phyloP scores from a whole-genome alignment of 2,113 vertebrate genomes.

The Tringa solitaria region DNA sequence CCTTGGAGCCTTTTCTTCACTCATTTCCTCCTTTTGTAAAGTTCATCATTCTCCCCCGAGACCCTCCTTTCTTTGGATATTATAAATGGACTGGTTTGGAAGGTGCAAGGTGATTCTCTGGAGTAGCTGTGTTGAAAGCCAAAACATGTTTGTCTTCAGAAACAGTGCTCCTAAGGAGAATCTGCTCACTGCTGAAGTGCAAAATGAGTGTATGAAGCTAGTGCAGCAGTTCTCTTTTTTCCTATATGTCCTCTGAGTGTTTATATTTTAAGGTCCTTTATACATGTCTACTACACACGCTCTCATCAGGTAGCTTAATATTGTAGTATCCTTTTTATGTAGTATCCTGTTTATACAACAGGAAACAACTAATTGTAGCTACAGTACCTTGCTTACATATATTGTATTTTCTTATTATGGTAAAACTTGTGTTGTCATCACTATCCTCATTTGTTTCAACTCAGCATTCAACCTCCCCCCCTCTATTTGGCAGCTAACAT shows the following conservation, averaged over 20 bases:
- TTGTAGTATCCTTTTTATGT: not conserved
- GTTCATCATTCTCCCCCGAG: accelerated
- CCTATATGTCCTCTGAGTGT: not conserved
- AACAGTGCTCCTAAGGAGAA: not conserved
- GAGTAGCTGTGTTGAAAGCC: constrained; percentile 14
- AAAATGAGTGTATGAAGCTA: not conserved
- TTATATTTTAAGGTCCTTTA: not conserved
- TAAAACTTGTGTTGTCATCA: not conserved
- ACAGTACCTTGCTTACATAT: not conserved
- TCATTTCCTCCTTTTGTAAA: not conserved
- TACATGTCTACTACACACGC: too few relatives aligned
- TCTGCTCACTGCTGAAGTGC: not conserved
- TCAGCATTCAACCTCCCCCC: not conserved
- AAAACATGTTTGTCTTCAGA: not conserved
- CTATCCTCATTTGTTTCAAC: not conserved
- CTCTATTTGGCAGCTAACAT: not conserved
- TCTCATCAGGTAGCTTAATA: not conserved
- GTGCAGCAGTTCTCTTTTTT: not conserved
- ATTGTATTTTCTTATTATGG: not conserved
- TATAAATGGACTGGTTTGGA: not conserved
- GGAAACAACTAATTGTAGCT: not conserved
- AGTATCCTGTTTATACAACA: not conserved
- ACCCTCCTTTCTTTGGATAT: not conserved
- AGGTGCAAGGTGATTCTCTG: not conserved
- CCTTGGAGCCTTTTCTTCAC: not conserved